phyloP scores from a whole-genome alignment of 1,140 invertebrate species.

The Macrostomum lignano region DNA sequence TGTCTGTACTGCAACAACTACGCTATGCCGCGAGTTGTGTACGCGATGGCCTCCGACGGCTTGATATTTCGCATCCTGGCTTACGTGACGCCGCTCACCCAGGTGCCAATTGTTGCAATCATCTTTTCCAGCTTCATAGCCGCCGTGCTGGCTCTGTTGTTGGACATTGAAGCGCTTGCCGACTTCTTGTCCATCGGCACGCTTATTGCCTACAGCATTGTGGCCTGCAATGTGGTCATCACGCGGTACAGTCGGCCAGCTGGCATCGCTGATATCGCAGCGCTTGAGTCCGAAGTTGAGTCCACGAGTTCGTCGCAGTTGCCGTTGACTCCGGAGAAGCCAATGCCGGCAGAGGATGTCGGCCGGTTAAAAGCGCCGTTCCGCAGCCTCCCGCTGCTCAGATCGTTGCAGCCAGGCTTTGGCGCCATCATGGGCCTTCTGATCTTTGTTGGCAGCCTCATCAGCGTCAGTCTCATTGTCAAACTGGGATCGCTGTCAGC shows the following conservation, averaged over 20 bases:
- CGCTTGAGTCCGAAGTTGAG: too few species aligned
- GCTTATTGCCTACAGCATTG: conserved; percentile 58
- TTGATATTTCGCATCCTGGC: conserved; percentile 27
- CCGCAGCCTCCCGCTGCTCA: neutral
- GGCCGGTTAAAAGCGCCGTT: neutral
- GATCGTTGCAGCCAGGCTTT: neutral
- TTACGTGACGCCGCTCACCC: conserved; percentile 44
- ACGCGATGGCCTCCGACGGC: conserved; percentile 10
- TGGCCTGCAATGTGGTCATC: conserved; percentile 57
- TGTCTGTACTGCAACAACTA: conserved; percentile 32
- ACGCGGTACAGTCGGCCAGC: conserved; percentile 31
- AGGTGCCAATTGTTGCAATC: conserved; percentile 54
- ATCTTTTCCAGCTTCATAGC: conserved; percentile 46
- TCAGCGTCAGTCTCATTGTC: too few species aligned
- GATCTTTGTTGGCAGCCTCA: too few species aligned
- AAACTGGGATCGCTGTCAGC: too few species aligned
- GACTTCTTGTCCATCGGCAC: conserved; percentile 78
- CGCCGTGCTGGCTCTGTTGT: conserved; percentile 44
- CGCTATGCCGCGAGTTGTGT: conserved; percentile 7
- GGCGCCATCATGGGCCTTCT: too few species aligned
- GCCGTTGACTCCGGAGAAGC: too few species aligned
- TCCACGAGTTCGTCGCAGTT: too few species aligned
- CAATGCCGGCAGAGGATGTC: too few species aligned
- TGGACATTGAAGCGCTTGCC: conserved; percentile 53
- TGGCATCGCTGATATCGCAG: too few species aligned